Percentiles rank a stretch among this genome's conserved stretches.
Evolutionary conservation across 2,888 invertebrate species (phyloP).

Genomic region (Amphipoea lucens): DNA sequence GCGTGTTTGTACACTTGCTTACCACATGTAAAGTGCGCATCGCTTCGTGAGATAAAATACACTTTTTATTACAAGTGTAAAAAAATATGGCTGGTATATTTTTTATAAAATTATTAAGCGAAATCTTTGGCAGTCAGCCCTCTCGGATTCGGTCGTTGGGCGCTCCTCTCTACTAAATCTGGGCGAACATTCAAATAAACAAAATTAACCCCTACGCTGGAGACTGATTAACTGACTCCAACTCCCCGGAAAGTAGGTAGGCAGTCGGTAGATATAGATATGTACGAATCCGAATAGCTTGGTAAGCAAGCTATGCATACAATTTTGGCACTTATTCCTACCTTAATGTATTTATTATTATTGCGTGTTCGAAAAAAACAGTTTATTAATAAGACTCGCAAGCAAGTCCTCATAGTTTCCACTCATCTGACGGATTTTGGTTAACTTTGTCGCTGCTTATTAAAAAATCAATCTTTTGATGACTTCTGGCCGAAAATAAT

Average conservation of each 20-base stretch:
- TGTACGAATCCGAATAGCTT: neutral
- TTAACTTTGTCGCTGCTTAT: neutral
- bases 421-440: neutral
- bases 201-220: conserved; percentile 71
- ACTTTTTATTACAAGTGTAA: neutral
- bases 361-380: neutral
- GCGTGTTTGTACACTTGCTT: neutral
- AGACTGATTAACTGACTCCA: conserved; percentile 73
- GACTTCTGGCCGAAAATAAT: neutral
- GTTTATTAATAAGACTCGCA: neutral
- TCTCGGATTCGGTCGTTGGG: conserved; percentile 71
- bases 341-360: neutral
- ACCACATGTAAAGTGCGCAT: neutral
- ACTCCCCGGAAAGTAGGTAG: conserved; percentile 47
- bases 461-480: neutral
- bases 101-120: conserved; percentile 41
- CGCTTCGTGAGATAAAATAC: neutral
- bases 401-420: neutral
- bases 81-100: conserved; percentile 15
- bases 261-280: neutral
- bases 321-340: neutral
- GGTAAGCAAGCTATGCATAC: neutral
- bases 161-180: conserved; percentile 73
- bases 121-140: conserved; percentile 53
- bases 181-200: conserved; percentile 75